Conservation (phyloP, 2,888 invertebrate genomes). For the Lepidochitona cinerea region DNA sequence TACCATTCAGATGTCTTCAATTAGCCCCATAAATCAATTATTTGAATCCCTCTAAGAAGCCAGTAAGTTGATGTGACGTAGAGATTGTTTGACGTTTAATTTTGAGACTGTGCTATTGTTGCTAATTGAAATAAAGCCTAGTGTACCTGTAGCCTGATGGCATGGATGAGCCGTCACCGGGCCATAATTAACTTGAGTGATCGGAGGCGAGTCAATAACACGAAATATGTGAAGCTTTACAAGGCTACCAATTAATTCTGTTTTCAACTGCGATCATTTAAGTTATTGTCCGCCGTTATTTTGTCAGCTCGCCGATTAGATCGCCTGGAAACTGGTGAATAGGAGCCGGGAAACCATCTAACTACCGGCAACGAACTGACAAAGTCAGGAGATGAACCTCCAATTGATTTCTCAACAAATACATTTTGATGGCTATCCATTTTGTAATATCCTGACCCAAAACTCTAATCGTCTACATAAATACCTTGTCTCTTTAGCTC, state of each 20-base stretch:
- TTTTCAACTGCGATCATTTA: constrained; percentile 6
- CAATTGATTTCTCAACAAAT: constrained; percentile 9
- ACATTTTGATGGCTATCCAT: constrained; percentile 3
- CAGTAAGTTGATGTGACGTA: not conserved
- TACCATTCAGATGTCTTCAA: constrained; percentile 1
- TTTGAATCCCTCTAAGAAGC: constrained; percentile 5
- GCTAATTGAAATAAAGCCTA: constrained; percentile 10
- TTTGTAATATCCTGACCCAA: constrained; percentile 5
- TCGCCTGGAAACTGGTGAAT: not conserved
- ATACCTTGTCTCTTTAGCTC: not conserved
- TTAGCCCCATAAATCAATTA: constrained; percentile 5
- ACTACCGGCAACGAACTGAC: not conserved
- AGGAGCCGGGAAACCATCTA: not conserved
- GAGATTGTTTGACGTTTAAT: constrained; percentile 12
- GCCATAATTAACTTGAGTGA: not conserved
- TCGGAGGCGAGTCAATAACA: not conserved
- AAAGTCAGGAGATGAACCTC: not conserved
- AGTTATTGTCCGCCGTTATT: not conserved
- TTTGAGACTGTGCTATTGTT: not conserved
- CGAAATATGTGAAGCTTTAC: constrained; percentile 3
- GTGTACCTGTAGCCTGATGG: not conserved
- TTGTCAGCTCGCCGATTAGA: not conserved
- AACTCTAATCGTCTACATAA: not conserved
- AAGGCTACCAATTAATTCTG: constrained; percentile 3
- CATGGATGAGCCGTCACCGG: not conserved